phyloP scores from a whole-genome alignment of 1,140 invertebrate species.

The Saxidomus purpurata region DNA sequence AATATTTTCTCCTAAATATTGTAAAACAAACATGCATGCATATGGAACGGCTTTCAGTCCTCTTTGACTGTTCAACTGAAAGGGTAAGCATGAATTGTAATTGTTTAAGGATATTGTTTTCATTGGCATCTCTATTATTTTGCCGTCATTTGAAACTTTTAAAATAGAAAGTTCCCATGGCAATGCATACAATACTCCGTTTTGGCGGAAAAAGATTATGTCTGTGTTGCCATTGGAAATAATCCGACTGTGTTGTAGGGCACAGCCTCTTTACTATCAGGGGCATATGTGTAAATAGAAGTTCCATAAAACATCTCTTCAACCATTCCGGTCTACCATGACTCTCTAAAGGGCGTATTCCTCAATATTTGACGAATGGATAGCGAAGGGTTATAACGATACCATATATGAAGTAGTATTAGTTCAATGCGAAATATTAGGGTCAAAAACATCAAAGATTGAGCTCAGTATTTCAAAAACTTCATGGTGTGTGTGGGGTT shows the following conservation, averaged over 20 bases:
- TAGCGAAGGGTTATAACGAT: constrained; percentile 44
- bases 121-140: neutral
- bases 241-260: constrained; percentile 33
- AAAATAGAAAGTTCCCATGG: constrained; percentile 52
- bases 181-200: constrained; percentile 41
- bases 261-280: constrained; percentile 17
- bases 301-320: constrained; percentile 50
- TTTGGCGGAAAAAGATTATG: constrained; percentile 41
- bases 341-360: constrained; percentile 44
- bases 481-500: constrained; percentile 7
- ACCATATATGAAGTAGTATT: constrained; percentile 33
- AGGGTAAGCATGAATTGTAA: constrained; percentile 18
- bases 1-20: no score
- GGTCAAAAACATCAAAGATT: neutral
- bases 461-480: constrained; percentile 58
- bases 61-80: neutral
- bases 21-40: constrained; percentile 33
- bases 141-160: constrained; percentile 21
- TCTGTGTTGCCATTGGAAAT: constrained; percentile 45
- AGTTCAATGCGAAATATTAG: neutral
- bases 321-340: constrained; percentile 29
- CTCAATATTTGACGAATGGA: constrained; percentile 57
- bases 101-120: constrained; percentile 41
- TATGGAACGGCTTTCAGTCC: constrained; percentile 30
- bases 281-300: constrained; percentile 33